These are phyloP conservation scores for Drosophila prosaltans DNA, from an alignment of 1,140 invertebrate genomes.

Conservation along the genomic window DNA sequence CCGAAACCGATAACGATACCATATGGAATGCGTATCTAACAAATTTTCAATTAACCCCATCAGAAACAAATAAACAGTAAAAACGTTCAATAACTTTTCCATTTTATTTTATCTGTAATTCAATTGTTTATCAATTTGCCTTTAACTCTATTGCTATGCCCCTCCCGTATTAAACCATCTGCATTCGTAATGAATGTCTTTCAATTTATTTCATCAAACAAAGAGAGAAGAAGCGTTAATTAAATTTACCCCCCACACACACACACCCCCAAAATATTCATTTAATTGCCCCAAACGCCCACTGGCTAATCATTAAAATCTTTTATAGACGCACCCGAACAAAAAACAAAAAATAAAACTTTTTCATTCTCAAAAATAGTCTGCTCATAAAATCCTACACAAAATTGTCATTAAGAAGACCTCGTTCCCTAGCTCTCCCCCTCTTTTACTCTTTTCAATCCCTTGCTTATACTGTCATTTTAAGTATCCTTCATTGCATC, in stretches of 20 bases:
- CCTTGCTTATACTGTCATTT: not conserved
- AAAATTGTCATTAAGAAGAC: conserved; percentile 69
- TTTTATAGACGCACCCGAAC: conserved; percentile 32
- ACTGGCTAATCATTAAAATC: conserved; percentile 61
- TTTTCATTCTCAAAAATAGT: conserved; percentile 17
- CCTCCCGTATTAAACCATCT: conserved; percentile 15
- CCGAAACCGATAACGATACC: not conserved
- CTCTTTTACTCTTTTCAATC: not conserved
- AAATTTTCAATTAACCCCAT: not conserved
- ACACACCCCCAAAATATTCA: conserved; percentile 4
- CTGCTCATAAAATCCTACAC: conserved; percentile 56
- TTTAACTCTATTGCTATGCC: not conserved
- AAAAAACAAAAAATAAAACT: not conserved
- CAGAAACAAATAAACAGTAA: not conserved
- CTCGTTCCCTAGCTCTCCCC: not conserved
- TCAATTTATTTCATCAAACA: conserved; percentile 52
- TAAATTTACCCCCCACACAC: conserved; percentile 30
- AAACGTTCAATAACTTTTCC: not conserved
- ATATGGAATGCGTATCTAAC: conserved; percentile 8
- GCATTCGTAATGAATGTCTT: conserved; percentile 53
- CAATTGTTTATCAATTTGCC: conserved; percentile 5
- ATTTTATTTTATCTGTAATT: not conserved
- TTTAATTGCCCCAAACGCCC: conserved; percentile 51
- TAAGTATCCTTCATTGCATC: conserved; percentile 24
- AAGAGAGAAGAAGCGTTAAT: conserved; percentile 42